Percentiles rank a stretch among this genome's conserved stretches.
Conservation (phyloP, 2,888 invertebrate species). For the Prosapia bicincta region DNA sequence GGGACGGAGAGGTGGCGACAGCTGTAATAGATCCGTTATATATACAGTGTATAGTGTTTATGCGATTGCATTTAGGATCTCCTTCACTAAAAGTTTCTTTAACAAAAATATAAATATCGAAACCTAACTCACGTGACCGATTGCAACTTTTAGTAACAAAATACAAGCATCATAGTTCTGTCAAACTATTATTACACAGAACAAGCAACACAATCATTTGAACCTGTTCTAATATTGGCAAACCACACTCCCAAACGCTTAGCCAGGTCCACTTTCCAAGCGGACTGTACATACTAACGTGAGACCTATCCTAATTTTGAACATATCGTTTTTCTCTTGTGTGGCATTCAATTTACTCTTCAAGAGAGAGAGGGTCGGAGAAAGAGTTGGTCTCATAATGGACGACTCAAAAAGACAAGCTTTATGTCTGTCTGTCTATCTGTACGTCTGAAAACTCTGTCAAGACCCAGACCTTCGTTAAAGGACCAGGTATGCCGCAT, state of each 20-base stretch:
- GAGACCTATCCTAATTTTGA: conserved; percentile 2
- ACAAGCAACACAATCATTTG: too few species aligned
- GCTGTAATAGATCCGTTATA: too few species aligned
- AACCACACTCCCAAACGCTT: neutral
- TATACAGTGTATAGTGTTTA: too few species aligned
- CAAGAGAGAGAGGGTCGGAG: neutral
- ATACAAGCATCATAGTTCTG: too few species aligned
- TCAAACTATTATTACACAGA: too few species aligned
- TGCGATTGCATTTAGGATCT: too few species aligned
- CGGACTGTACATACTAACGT: neutral
- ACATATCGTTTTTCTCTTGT: conserved; percentile 2
- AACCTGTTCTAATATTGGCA: neutral
- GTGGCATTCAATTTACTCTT: conserved; percentile 2
- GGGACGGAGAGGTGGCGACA: too few species aligned
- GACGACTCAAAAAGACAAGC: neutral
- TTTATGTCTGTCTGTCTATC: neutral
- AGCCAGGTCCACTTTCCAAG: neutral
- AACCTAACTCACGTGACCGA: too few species aligned
- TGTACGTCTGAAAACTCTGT: conserved; percentile 2
- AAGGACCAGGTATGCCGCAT: neutral
- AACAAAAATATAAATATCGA: too few species aligned
- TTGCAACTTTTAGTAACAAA: too few species aligned
- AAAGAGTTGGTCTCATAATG: neutral
- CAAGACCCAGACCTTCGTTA: neutral
- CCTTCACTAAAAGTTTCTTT: too few species aligned